A percentile compares a stretch with the other conserved stretches of the same genome.
These are phyloP conservation scores for Pogonognathellus flavescens DNA, from an alignment of 1,140 invertebrate genomes.

Conservation along the genomic window DNA sequence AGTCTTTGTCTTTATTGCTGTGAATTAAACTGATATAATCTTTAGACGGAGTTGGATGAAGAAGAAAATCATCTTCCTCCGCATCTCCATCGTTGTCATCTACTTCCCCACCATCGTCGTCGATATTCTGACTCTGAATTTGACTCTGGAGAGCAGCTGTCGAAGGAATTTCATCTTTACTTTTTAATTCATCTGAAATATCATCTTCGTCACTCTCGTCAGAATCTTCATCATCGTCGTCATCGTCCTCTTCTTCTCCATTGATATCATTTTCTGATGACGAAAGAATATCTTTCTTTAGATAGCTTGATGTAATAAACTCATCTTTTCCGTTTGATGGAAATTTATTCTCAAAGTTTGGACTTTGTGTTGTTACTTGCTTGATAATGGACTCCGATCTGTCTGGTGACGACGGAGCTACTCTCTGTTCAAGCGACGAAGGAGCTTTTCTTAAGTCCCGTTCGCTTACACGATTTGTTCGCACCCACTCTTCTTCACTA, in stretches of 20 bases:
- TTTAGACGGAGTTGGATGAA: constrained; percentile 29
- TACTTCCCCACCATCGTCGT: constrained; percentile 26
- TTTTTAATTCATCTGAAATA: constrained; percentile 73
- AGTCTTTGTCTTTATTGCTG: constrained; percentile 42
- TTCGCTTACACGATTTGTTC: constrained; percentile 41
- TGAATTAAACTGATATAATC: constrained; percentile 50
- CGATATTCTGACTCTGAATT: constrained; percentile 21
- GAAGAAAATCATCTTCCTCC: constrained; percentile 22
- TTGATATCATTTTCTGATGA: constrained; percentile 39
- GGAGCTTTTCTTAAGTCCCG: constrained; percentile 27
- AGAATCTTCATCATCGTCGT: constrained; percentile 56
- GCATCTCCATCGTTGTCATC: constrained; percentile 32
- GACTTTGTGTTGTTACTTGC: constrained; percentile 16
- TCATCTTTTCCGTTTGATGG: constrained; percentile 38
- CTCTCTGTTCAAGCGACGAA: not conserved
- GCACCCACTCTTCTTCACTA: constrained; percentile 61
- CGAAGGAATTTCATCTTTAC: constrained; percentile 10
- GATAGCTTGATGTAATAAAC: not conserved
- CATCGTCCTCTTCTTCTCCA: constrained; percentile 53
- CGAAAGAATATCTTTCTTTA: constrained; percentile 29
- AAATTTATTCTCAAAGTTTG: constrained; percentile 54
- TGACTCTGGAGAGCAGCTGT: not conserved
- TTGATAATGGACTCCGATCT: not conserved
- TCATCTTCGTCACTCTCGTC: constrained; percentile 76
- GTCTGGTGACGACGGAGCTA: not conserved